Percentiles rank a stretch among this genome's conserved stretches.
phyloP scores from a whole-genome alignment of 2,113 vertebrate genomes.

The Dicrurus megarhynchus region DNA sequence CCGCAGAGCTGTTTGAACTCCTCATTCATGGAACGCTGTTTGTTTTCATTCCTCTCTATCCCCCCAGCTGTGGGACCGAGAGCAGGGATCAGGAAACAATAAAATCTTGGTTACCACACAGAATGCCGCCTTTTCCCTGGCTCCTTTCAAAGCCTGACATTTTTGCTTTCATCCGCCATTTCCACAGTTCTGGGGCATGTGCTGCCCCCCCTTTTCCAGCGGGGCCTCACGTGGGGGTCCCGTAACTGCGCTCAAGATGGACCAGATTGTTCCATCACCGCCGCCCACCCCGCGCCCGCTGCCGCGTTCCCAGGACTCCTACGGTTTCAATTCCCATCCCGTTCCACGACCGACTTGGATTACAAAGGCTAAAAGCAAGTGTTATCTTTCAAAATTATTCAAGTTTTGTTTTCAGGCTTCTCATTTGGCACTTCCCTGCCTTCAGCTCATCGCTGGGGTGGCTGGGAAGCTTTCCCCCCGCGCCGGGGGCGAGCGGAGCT shows the following conservation, averaged over 20 bases:
- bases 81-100: slow-evolving; percentile 57
- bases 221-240: slow-evolving; percentile 10
- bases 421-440: background rate
- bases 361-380: background rate
- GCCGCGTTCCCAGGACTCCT: background rate
- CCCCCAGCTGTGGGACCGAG: slow-evolving; percentile 17
- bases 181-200: background rate
- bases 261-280: background rate
- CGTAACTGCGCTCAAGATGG: background rate
- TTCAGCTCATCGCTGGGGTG: rapidly evolving
- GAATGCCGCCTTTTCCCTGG: background rate
- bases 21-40: background rate
- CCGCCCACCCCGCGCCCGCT: background rate
- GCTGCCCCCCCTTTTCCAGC: background rate
- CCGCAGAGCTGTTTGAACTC: background rate
- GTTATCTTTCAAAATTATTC: background rate
- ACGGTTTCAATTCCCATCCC: background rate
- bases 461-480: background rate
- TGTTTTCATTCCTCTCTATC: background rate
- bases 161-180: slow-evolving; percentile 59
- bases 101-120: slow-evolving; percentile 35
- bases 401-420: background rate
- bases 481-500: background rate
- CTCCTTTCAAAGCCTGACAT: slow-evolving; percentile 48
- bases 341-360: background rate